Base-by-base conservation (phyloP, 2,113 vertebrate species). In the Oostethus manadensis region DNA sequence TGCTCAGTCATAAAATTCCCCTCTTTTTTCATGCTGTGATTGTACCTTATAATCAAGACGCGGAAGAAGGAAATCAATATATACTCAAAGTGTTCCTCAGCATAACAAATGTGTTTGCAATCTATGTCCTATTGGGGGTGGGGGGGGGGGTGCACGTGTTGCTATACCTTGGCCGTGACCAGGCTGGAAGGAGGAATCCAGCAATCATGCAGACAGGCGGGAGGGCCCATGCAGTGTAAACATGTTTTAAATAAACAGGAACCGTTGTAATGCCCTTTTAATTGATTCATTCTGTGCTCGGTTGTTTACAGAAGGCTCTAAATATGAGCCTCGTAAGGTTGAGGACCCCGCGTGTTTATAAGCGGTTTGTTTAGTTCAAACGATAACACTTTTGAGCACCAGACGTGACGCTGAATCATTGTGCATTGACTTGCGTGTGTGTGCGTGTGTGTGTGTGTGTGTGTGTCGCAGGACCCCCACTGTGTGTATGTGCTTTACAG, bases 231-330 rank as follows among this genome's bases (percentile, higher is more conserved):
- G 75, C 79, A 88, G 89, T 85, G 88, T 91, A 92, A 92, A 92
- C 89, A 92, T 86, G 85, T 89, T 89, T 90, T 86, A 91, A 89
- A 90, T 92, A 92, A 92, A 92, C 89, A 92, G 90, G 90, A 92
- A 92, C 86, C 87, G 78, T 84, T 73, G 78, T 88, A 91, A 91
- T 91, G 89, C 87, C 84, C 84, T 88, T 90, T 91, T 91, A 91
- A 92, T 91, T 90, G 89, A 90, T 92, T 92, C 88, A 90, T 89
- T 91, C 89, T 91, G 90, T 81, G 81, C 84, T 76, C 62, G 35
- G 70, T 82, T 90, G 90, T 91, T 91, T 90, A 88, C 86, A 88
- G 86, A 91, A 89, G 80, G 82, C 84, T 78, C 88, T 87, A 87
- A 91, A 88, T 89, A 87, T 87, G 87, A 86, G 84, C 78, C 84